Evolutionary conservation across 2,113 vertebrate species (phyloP).

Genomic region (Pungitius pungitius): DNA sequence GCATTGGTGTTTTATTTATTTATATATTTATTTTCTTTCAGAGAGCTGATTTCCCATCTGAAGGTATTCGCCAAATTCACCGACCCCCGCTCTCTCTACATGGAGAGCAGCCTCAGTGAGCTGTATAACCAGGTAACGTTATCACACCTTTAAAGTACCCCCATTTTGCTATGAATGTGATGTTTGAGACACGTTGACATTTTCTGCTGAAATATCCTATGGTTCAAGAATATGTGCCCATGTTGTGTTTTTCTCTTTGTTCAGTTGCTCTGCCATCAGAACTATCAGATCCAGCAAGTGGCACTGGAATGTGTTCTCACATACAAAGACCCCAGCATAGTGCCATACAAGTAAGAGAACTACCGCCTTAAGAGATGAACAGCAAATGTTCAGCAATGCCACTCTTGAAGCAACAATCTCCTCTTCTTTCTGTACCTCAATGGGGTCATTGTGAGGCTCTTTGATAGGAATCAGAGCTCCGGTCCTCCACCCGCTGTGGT

Average conservation of each 20-base stretch:
- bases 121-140: constrained; percentile 88
- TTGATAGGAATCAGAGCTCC: constrained; percentile 30
- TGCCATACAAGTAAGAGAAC: constrained; percentile 89
- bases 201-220: background rate
- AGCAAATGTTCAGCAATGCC: background rate
- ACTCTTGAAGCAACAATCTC: background rate
- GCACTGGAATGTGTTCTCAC: constrained; percentile 92
- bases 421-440: constrained; percentile 20
- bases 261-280: constrained; percentile 92
- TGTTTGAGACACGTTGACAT: background rate
- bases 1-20: background rate
- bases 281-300: constrained; percentile 90
- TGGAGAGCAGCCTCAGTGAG: constrained; percentile 87
- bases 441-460: constrained; percentile 41
- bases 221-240: background rate
- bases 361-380: background rate
- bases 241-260: constrained; percentile 2
- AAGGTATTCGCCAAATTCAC: constrained; percentile 94
- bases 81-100: constrained; percentile 90
- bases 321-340: constrained; percentile 89
- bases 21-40: constrained; percentile 60
- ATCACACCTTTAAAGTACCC: background rate
- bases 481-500: constrained; percentile 47
- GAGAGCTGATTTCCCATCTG: constrained; percentile 91
- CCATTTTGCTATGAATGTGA: background rate